Evolutionary conservation across 2,113 vertebrate species (phyloP).

Genomic region (Calidris pugnax): DNA sequence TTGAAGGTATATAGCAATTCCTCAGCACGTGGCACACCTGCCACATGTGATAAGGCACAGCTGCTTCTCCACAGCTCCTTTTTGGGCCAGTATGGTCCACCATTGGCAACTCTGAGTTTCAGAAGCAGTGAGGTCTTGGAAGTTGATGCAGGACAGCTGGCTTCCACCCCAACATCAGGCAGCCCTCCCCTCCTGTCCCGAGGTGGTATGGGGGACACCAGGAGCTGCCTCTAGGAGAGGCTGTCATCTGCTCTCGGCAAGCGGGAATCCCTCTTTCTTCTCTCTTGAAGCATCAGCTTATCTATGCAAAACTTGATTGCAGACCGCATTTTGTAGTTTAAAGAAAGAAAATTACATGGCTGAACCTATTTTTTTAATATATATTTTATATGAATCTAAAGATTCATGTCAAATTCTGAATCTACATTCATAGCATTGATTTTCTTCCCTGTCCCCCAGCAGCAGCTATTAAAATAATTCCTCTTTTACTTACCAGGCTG

Average conservation of each 20-base stretch:
- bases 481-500: background rate
- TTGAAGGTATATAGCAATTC: background rate
- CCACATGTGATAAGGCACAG: fast-evolving
- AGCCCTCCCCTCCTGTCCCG: fast-evolving
- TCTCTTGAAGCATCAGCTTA: background rate
- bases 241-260: background rate
- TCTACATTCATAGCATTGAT: background rate
- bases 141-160: background rate
- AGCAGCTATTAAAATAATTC: background rate
- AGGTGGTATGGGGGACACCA: background rate
- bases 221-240: background rate
- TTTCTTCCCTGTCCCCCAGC: background rate
- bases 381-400: background rate
- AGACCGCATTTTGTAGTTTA: background rate
- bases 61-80: background rate
- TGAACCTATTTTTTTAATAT: background rate
- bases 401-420: background rate
- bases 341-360: background rate
- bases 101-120: background rate
- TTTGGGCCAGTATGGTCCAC: background rate
- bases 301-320: background rate
- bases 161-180: background rate
- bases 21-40: fast-evolving
- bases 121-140: background rate
- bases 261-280: background rate